Conservation (phyloP, 1,140 invertebrate species). For the Potamilus streckersoni region DNA sequence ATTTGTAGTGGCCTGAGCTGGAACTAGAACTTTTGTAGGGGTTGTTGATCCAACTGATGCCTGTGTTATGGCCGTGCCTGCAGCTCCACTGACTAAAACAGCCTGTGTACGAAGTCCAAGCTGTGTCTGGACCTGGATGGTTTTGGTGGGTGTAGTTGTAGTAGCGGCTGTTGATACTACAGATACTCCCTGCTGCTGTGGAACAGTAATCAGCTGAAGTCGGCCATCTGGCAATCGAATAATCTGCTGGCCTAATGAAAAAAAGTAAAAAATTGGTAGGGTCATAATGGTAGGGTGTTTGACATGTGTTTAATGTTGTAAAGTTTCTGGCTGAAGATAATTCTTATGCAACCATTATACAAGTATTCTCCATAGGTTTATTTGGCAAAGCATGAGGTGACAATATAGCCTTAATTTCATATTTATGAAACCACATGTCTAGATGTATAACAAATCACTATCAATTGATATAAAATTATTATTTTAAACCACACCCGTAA, state of each 20-base stretch:
- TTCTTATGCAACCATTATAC: too few species aligned
- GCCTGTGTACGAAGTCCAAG: slow-evolving; percentile 8
- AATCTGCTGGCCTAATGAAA: slow-evolving; percentile 82
- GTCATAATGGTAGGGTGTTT: too few species aligned
- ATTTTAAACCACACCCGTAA: too few species aligned
- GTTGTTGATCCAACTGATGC: slow-evolving; percentile 4
- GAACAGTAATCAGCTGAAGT: slow-evolving; percentile 83
- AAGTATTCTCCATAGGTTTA: too few species aligned
- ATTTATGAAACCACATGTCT: too few species aligned
- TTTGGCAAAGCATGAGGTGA: too few species aligned
- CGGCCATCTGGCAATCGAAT: slow-evolving; percentile 94
- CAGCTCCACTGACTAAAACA: slow-evolving; percentile 19
- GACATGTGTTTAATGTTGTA: too few species aligned
- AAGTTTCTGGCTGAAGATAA: too few species aligned
- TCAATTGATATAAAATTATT: too few species aligned
- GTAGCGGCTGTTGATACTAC: slow-evolving; percentile 31
- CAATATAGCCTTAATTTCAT: too few species aligned
- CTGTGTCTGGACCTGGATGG: slow-evolving; percentile 30
- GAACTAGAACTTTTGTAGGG: slow-evolving; percentile 19
- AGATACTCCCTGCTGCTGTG: slow-evolving; percentile 47
- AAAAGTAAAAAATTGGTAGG: background rate
- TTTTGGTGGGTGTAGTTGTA: slow-evolving; percentile 31
- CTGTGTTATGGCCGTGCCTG: slow-evolving; percentile 6
- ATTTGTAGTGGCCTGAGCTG: slow-evolving; percentile 9
- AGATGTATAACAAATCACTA: too few species aligned